A percentile compares a stretch with the other conserved stretches of the same genome.
Conservation (phyloP, 1,140 invertebrate genomes). For the Zeugodacus cucurbitae region DNA sequence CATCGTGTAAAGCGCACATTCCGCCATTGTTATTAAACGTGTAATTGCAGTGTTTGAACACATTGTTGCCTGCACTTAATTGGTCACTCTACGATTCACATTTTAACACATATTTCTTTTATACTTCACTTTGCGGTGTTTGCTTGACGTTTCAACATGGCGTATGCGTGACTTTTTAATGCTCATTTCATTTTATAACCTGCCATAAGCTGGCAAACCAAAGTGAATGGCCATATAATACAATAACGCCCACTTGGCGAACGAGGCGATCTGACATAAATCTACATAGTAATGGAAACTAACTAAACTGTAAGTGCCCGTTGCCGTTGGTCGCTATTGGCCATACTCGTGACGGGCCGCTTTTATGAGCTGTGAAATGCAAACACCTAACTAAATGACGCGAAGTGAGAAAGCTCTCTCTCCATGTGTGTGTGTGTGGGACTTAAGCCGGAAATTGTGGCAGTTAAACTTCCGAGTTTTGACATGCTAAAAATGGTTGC, state of each 20-base stretch:
- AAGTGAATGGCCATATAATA: background rate
- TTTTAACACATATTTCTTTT: background rate
- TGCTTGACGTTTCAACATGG: background rate
- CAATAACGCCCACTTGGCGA: background rate
- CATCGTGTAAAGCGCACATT: background rate
- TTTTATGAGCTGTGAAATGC: constrained; percentile 17
- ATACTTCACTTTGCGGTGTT: no score
- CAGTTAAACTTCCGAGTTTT: constrained; percentile 23
- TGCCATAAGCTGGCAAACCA: background rate
- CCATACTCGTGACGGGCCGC: background rate
- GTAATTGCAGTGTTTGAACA: background rate
- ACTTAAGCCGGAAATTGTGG: constrained; percentile 16
- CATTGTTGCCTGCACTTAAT: background rate
- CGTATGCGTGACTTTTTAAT: constrained; percentile 18
- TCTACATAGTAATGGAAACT: background rate
- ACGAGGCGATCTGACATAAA: background rate
- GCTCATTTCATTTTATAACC: background rate
- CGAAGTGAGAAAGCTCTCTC: background rate
- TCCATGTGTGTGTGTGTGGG: background rate
- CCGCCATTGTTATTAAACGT: background rate
- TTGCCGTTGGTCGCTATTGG: background rate
- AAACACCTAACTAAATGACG: background rate
- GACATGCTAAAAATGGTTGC: constrained; percentile 22
- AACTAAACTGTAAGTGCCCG: background rate
- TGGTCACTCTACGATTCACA: background rate